Evolutionary conservation across 2,113 vertebrate species (phyloP).

Genomic region (Alligator mississippiensis): DNA sequence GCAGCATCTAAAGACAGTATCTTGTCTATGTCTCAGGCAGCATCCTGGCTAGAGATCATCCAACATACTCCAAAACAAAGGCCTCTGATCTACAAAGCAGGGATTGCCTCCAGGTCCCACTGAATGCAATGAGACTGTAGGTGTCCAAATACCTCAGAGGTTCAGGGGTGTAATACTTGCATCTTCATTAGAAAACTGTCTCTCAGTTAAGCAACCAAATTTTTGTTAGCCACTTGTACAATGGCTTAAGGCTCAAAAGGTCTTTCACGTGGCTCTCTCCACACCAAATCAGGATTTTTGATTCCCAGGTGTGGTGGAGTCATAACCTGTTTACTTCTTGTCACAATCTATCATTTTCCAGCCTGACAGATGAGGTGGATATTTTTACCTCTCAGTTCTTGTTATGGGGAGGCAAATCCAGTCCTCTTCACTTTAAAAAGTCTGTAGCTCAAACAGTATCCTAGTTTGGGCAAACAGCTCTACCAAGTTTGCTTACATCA

Average conservation of each 20-base stretch:
- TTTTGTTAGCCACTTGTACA: neutral
- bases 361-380: neutral
- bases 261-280: neutral
- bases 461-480: neutral
- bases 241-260: neutral
- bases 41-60: neutral
- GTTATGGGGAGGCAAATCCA: neutral
- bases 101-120: neutral
- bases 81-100: neutral
- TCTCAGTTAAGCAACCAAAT: neutral
- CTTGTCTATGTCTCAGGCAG: neutral
- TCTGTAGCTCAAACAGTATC: rapidly evolving
- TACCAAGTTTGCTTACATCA: neutral
- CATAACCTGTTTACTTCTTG: neutral
- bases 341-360: neutral
- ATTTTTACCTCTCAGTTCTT: neutral
- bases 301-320: neutral
- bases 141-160: neutral
- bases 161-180: neutral
- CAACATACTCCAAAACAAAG: rapidly evolving
- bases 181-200: neutral
- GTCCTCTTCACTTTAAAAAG: neutral
- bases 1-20: neutral
- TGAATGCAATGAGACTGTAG: neutral
- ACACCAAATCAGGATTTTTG: neutral